Evolutionary conservation across 2,888 invertebrate species (phyloP).

Genomic region (Lepidochitona cinerea): DNA sequence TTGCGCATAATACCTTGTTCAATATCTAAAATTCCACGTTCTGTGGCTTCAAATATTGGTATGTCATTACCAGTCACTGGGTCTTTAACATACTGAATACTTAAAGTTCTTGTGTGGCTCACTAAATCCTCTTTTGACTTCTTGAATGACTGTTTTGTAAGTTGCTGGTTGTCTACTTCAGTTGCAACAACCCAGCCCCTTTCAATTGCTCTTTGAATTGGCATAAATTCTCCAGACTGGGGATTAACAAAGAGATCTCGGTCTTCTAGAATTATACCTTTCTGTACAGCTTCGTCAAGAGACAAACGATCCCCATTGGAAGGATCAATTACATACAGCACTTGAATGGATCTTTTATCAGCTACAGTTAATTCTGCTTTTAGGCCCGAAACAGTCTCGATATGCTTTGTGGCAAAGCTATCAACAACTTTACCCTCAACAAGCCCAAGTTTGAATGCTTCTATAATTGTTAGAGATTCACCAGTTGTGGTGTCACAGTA

Average conservation of each 20-base stretch:
- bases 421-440: slow-evolving; percentile 55
- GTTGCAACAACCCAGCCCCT: slow-evolving; percentile 82
- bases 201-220: slow-evolving; percentile 86
- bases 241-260: slow-evolving; percentile 44
- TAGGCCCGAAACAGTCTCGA: slow-evolving; percentile 47
- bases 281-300: slow-evolving; percentile 76
- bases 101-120: slow-evolving; percentile 33
- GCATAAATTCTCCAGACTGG: slow-evolving; percentile 71
- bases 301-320: slow-evolving; percentile 88
- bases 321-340: slow-evolving; percentile 73
- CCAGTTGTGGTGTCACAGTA: slow-evolving; percentile 89
- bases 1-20: slow-evolving; percentile 21
- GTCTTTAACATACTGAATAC: slow-evolving; percentile 43
- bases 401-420: slow-evolving; percentile 51
- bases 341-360: slow-evolving; percentile 56
- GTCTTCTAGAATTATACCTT: slow-evolving; percentile 78
- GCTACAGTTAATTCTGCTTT: slow-evolving; percentile 55
- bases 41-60: slow-evolving; percentile 70
- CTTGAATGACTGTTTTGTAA: not conserved
- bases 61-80: slow-evolving; percentile 47
- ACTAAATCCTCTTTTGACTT: not conserved
- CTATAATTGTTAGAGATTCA: slow-evolving; percentile 82
- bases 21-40: slow-evolving; percentile 22
- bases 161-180: not conserved
- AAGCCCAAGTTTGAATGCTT: slow-evolving; percentile 85